Evolutionary conservation across 1,140 invertebrate genomes (phyloP).

Genomic region (Aradophagus sp.): DNA sequence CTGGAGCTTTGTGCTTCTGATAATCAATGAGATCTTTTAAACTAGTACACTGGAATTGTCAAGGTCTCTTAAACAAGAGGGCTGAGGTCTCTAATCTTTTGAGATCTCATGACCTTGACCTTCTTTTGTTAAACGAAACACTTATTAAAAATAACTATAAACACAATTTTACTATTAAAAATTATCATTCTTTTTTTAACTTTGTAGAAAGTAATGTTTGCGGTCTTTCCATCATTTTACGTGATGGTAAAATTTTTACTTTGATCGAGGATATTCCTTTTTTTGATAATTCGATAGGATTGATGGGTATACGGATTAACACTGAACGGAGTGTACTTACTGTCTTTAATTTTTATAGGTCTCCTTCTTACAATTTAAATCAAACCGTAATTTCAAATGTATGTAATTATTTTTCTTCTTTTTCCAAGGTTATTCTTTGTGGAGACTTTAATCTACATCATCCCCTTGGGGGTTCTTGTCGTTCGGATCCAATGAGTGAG

Average conservation of each 20-base stretch:
- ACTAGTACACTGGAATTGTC: no score
- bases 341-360: conserved; percentile 6
- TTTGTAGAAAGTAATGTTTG: no score
- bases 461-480: background rate
- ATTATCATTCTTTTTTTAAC: background rate
- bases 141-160: conserved; percentile 3
- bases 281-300: background rate
- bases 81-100: no score
- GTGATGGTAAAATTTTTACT: background rate
- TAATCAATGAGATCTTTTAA: no score
- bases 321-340: background rate
- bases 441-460: conserved; percentile 18
- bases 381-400: no score
- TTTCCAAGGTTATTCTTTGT: background rate
- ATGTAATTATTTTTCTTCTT: background rate
- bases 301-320: background rate
- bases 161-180: background rate
- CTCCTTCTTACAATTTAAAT: background rate
- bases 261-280: background rate
- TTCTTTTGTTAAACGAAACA: background rate
- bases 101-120: no score
- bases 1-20: no score
- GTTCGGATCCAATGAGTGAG: no score
- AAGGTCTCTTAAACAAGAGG: no score
- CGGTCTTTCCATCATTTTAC: background rate